Evolutionary conservation across 2,797 vertebrate species (phyloP).

Genomic region (Aldrovandia affinis): DNA sequence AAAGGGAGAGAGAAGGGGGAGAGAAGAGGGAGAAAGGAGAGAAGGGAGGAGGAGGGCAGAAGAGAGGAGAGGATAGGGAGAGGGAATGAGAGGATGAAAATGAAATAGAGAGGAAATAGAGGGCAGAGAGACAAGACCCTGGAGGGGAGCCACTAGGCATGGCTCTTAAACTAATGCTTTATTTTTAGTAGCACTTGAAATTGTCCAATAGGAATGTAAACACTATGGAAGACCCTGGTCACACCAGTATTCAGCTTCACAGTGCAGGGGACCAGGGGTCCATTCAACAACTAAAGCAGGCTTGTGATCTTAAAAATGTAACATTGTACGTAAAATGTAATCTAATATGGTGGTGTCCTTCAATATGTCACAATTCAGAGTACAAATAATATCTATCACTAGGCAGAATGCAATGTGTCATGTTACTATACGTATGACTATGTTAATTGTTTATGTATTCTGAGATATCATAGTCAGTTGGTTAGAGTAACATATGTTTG

Average conservation of each 20-base stretch:
- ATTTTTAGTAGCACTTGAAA: slow-evolving; percentile 12
- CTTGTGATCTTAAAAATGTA: neutral
- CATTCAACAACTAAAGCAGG: neutral
- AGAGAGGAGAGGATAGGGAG: neutral
- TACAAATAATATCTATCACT: too few relatives aligned
- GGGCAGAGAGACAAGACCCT: neutral
- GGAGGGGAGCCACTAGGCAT: neutral
- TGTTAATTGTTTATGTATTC: neutral
- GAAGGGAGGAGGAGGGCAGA: too few relatives aligned
- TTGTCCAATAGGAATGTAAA: slow-evolving; percentile 10
- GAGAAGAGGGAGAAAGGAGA: neutral
- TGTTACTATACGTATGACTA: too few relatives aligned
- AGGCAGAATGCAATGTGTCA: too few relatives aligned
- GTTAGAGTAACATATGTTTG: neutral
- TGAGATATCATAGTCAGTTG: neutral
- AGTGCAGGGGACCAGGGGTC: neutral
- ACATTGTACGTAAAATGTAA: too few relatives aligned
- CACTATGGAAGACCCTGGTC: neutral
- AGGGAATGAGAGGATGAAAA: neutral
- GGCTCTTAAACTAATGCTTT: neutral
- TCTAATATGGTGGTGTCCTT: too few relatives aligned
- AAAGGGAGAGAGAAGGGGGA: neutral
- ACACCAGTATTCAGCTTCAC: neutral
- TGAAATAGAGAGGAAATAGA: neutral
- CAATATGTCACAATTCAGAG: too few relatives aligned